A percentile compares a stretch with the other conserved stretches of the same genome.
Evolutionary conservation across 2,888 invertebrate species (phyloP).

Genomic region (Dolichopus griseipennis): DNA sequence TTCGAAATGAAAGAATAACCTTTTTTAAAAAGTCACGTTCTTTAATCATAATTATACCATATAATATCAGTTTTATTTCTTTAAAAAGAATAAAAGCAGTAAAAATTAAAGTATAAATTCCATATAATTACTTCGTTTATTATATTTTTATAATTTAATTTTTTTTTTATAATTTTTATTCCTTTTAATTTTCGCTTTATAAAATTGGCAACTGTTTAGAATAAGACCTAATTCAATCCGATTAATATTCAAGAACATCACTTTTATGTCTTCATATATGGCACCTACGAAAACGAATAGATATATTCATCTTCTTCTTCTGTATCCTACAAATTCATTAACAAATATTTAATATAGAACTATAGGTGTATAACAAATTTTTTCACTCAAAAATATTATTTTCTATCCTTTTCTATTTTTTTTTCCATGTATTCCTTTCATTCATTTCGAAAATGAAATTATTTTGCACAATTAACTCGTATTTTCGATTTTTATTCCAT

Average conservation of each 20-base stretch:
- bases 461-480: slow-evolving; percentile 3
- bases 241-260: not conserved
- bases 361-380: not conserved
- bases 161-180: too few relatives aligned
- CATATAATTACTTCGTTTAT: not conserved
- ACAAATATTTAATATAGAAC: not conserved
- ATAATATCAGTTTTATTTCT: not conserved
- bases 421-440: not conserved
- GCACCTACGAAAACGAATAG: not conserved
- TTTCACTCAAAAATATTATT: not conserved
- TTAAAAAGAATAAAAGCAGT: not conserved
- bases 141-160: not conserved
- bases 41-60: slow-evolving; percentile 1
- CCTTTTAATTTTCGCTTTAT: too few relatives aligned
- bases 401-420: not conserved
- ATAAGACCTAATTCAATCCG: not conserved
- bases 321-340: too few relatives aligned
- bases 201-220: not conserved
- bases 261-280: not conserved
- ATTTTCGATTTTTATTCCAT: not conserved
- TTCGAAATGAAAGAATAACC: too few relatives aligned
- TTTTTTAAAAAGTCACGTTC: not conserved
- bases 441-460: not conserved
- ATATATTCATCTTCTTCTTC: too few relatives aligned
- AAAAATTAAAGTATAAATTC: not conserved